Evolutionary conservation across 2,888 invertebrate species (phyloP), one percentile per base, ranked within the genome.

Genomic region (Girardia tigrina): DNA sequence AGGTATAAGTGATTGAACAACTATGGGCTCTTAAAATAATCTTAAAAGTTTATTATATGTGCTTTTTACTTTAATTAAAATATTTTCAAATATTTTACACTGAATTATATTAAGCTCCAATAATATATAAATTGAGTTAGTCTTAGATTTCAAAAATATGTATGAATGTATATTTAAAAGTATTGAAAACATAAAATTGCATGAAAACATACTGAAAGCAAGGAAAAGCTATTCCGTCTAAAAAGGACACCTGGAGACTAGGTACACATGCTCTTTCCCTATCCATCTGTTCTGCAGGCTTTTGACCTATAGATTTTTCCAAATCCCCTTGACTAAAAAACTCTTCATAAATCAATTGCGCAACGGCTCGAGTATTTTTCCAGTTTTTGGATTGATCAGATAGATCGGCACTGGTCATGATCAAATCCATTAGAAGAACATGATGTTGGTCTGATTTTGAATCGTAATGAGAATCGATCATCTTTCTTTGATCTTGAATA

Each of bases 241-340:
- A 83, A 81, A 92, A 92, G 80, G 90, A 88, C 78, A 91, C 88
- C 86, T 91, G 90, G 14, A 91, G 86, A 76, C 89, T 88, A 0
- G 92, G 91, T 78, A 92, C 90, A 79, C 88, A 88, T 29, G 90
- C 91, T 81, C 88, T 88, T 78, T 90, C 90, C 26, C 90, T 86
- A 82, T 92, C 91, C 90, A 91, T 90, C 88, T 90, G 90, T 80
- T 88, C 87, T 42, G 87, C 83, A 0, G 91, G 90, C 29, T 87
- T 85, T 29, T 88, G 88, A 0, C 91, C 91, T 85, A 90, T 88
- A 76, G 89, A 88, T 83, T 90, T 90, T 84, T 92, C 91, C 80
- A 89, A 85, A 82, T 92, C 92, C 1, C 91, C 91, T 86, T 91
- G 91, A 71, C 88, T 88, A 86, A 92, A 92, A 84, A 91, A 92